Evolutionary conservation across 2,888 invertebrate genomes (phyloP), one percentile per base, ranked within the genome.

Genomic region (Orchesella flavescens): DNA sequence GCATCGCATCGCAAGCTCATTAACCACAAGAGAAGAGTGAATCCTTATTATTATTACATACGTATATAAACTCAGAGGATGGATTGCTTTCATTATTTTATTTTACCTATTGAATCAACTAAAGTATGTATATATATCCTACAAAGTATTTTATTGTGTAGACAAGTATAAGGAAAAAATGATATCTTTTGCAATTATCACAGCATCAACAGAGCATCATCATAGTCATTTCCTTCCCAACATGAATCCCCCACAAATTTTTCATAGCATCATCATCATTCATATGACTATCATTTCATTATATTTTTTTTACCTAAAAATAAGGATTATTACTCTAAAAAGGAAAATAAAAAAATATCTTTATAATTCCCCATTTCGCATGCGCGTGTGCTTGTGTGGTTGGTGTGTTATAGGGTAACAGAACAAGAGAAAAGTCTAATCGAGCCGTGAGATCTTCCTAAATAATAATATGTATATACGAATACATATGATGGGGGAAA

Each of bases 161-260:
- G 19, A 66, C 53, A 75, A 49, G 55, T 65, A 66, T 15, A n/a
- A 66, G 66, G 49, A 61, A 75, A 75, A 75, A 75, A 74, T 21
- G 17, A 59, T 59, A 59, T 74, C 63, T 75, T 34, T 17, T 13
- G 66, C 34, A 75, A 75, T 75, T 65, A 75, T 23, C 61, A 55
- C 24, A 65, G 49, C 75, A 74, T 74, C 74, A 74, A 24, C 46
- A 61, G 63, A 75, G n/a, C 75, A n/a, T 75, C 75, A 23, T 75
- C 19, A 75, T 65, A 55, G 55, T 75, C 24, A 13, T 65, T 75
- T 75, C 34, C 75, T 65, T 75, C 55, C 63, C 74, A 19, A 17
- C 59, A 59, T 59, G 59, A 21, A 59, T 59, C 59, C 59, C 59
- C 59, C 59, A 59, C 59, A 59, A 59, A 59, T 21, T 59, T n/a